Base-by-base conservation (phyloP, 2,888 invertebrate genomes). In the Hirtodrosophila histrioides region DNA sequence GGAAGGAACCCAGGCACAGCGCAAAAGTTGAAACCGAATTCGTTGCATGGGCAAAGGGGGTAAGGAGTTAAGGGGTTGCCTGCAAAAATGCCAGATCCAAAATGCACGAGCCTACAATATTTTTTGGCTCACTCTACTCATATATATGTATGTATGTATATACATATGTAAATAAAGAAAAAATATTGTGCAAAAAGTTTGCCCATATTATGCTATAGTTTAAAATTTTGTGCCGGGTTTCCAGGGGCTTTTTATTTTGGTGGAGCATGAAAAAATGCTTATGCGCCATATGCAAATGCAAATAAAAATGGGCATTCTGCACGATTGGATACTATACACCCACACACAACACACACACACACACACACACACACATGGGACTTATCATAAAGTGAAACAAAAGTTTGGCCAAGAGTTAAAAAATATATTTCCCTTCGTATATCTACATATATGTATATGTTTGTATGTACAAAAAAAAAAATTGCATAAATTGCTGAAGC, bases 251-350 rank as follows among this genome's bases (percentile, higher is more conserved):
- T 53, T 50, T 54, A 56, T 40, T 60, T 57, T 54, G 48, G 23
- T 54, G 36, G 35, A 43, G 58, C 43, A 84, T 81, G 81, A 73
- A 80, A 80, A 80, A 80, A 80, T 80, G 79, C 69, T 78, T 80
- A 85, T 82, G 76, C 76, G 68, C 80, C 80, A 85, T 84, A 86
- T 86, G 78, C 75, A 86, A 78, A 86, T 74, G 73, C 53, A 63
- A 73, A 77, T 69, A 74, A 83, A 83, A 77, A 76, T 78, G 75
- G 71, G 66, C 78, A 78, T 84, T 81, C 85, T 69, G 86, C 82
- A 64, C 82, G 78, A 83, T 83, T 83, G 87, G 75, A 61, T 73
- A 43, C 55, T 45, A 55, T 44, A 44, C 48, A 35, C 66, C 37
- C 69, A 53, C 46, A 41, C 58, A 53, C 60, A 31, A 50, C 11